Percentiles rank a stretch among this genome's conserved stretches.
Conservation (phyloP, 2,888 invertebrate species). For the Synanthedon formicaeformis region DNA sequence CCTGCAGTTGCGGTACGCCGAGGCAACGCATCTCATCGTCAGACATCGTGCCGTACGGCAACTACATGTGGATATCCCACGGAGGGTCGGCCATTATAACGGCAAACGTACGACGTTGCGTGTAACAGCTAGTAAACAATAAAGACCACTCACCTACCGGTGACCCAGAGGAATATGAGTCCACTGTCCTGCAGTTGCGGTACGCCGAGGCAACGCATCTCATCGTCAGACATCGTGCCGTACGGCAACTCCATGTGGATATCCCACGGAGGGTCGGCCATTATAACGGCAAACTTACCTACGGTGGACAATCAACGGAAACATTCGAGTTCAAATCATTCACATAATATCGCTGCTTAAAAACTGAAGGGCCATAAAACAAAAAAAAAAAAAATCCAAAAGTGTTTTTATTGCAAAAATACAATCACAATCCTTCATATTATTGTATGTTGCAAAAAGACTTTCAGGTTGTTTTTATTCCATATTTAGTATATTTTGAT, state of each 20-base stretch:
- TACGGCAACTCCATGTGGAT: conserved; percentile 99
- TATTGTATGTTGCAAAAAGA: too few species aligned
- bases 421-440: too few species aligned
- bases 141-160: conserved; percentile 75
- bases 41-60: conserved; percentile 98
- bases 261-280: conserved; percentile 99
- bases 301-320: too few species aligned
- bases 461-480: too few species aligned
- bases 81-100: conserved; percentile 99
- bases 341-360: too few species aligned
- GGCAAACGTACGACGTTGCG: too few species aligned
- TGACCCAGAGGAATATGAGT: conserved; percentile 97
- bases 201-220: conserved; percentile 95
- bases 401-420: too few species aligned
- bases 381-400: too few species aligned
- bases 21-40: conserved; percentile 98
- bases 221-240: conserved; percentile 98
- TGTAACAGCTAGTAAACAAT: too few species aligned
- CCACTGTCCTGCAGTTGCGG: conserved; percentile 96
- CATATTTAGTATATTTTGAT: too few species aligned
- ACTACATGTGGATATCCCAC: conserved; percentile 99
- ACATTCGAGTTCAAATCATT: too few species aligned
- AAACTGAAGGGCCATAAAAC: too few species aligned
- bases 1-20: conserved; percentile 93
- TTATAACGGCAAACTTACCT: conserved; percentile 97